These are phyloP conservation scores for Halcyon malimbica DNA, from an alignment of 2,113 vertebrate species.

Conservation along the genomic window DNA sequence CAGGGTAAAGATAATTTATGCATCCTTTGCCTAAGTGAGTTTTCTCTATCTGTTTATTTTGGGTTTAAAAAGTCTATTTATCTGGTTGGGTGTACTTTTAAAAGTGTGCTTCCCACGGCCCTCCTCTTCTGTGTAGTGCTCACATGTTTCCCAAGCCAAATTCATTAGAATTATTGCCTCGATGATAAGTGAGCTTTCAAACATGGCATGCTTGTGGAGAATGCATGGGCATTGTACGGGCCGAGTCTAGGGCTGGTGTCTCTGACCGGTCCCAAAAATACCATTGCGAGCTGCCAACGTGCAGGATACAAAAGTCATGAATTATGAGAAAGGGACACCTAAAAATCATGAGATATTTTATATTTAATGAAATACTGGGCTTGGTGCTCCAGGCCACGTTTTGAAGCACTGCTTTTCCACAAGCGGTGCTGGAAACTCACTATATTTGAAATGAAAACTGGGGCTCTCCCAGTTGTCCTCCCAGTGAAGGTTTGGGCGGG, in stretches of 20 bases:
- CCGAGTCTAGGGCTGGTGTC: neutral
- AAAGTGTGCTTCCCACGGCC: constrained; percentile 31
- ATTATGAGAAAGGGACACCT: neutral
- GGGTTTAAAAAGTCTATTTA: constrained; percentile 50
- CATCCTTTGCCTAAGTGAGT: constrained; percentile 54
- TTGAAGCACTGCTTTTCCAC: neutral
- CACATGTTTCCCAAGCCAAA: constrained; percentile 37
- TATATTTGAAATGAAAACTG: neutral
- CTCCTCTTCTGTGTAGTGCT: neutral
- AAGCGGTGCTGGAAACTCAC: neutral
- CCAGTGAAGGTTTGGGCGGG: neutral
- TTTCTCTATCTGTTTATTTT: constrained; percentile 65
- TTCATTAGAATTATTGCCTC: constrained; percentile 31
- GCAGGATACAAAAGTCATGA: neutral
- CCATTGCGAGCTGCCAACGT: fast-evolving
- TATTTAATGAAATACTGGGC: neutral
- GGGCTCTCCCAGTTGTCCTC: neutral
- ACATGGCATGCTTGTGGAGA: neutral
- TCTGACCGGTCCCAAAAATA: neutral
- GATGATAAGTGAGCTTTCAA: constrained; percentile 49
- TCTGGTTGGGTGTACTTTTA: constrained; percentile 28
- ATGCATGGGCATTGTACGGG: neutral
- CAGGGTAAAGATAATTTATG: constrained; percentile 54
- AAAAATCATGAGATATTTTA: neutral
- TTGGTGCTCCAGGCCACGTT: neutral